Conservation (phyloP, 2,888 invertebrate genomes). For the Onthophagus sagittarius region DNA sequence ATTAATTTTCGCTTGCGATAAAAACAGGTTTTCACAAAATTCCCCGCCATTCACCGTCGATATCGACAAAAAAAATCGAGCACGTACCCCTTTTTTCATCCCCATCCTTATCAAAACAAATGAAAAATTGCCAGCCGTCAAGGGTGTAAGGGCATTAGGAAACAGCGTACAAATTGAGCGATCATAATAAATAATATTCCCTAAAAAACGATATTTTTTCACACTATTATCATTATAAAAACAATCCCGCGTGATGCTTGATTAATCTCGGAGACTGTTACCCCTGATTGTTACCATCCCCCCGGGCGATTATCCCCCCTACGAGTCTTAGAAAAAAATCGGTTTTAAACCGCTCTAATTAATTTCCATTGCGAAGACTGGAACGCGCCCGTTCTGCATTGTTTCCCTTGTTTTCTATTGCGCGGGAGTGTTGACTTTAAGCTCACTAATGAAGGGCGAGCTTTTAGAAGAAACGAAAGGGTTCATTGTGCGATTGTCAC, state of each 20-base stretch:
- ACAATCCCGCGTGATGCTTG: conserved; percentile 4
- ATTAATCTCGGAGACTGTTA: conserved; percentile 5
- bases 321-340: background rate
- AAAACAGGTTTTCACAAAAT: background rate
- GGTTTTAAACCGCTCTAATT: background rate
- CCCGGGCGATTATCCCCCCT: background rate
- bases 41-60: background rate
- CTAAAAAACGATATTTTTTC: conserved; percentile 6
- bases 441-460: conserved; percentile 8
- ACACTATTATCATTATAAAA: background rate
- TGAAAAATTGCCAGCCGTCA: conserved; percentile 7
- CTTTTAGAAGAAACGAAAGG: conserved; percentile 6
- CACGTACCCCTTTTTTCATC: background rate
- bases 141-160: background rate
- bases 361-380: conserved; percentile 1
- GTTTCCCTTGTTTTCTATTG: conserved; percentile 1
- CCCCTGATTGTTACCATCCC: conserved; percentile 3
- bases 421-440: conserved; percentile 9
- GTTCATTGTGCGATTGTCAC: conserved; percentile 9
- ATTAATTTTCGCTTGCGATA: background rate
- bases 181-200: conserved; percentile 11
- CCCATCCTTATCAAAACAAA: conserved; percentile 6
- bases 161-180: conserved; percentile 10
- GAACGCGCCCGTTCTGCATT: conserved; percentile 2
- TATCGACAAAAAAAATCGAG: background rate